Evolutionary conservation across 1,140 invertebrate genomes (phyloP), one percentile per base, ranked within the genome.

Genomic region (Plectus sambesii): DNA sequence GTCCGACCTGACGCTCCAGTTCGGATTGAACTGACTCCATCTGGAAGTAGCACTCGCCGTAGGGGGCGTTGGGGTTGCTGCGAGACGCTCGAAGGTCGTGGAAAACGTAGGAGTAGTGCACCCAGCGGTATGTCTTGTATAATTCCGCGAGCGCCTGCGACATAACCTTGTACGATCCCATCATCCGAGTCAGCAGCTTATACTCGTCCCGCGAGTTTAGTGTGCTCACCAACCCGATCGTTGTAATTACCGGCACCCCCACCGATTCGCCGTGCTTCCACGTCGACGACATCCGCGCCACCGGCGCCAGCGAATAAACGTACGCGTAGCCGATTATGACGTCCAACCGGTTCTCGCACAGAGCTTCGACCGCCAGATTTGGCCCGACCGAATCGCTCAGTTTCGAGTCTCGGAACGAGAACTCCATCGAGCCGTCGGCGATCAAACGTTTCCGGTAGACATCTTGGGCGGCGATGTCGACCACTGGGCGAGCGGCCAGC

Each of bases 131-230:
- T 26, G 76, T 76, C 59, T 74, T 68, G 2, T 83, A 70, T 9
- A 86, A 79, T 23, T 78, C 72, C 1, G 74, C 66, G 1, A 87
- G 74, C 5, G 82, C 81, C 27, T 70, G 60, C 4, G 80, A 80
- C 1, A 82, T 77, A 61, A 83, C 77, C 47, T 75, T 78, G 69
- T 86, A 83, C 25, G 82, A 82, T 0, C 84, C 82, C 73, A 84
- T 85, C 71, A 90, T 81, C 35, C 87, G 76, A 1, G 85, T 90
- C 25, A 92, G 73, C 0, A 84, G 80, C 1, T 77, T 77, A 69
- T 82, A 90, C 53, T 77, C 39, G 58, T 60, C 62, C 63, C 82
- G 82, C 66, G 54, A 48, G 39, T 75, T 77, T 68, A 87, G 88
- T 42, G 81, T 80, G 44, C 82, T 79, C 1, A 83, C 83, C 56